phyloP scores from a whole-genome alignment of 2,113 vertebrate species.

The Peucedramus taeniatus region DNA sequence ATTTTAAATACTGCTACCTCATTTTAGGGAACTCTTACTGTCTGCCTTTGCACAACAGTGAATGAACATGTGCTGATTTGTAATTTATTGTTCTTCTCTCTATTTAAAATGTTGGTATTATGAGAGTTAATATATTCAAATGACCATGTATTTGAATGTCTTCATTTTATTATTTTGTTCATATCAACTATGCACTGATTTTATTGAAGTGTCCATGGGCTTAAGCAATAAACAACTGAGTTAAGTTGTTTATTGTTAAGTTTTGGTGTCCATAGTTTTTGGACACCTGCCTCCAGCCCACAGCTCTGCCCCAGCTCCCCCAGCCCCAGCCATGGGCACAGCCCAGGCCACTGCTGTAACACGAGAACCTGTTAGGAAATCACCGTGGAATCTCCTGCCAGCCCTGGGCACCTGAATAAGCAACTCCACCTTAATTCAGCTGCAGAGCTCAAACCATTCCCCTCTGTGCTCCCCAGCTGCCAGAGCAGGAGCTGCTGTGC shows the following conservation, averaged over 20 bases:
- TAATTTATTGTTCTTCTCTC: constrained; percentile 71
- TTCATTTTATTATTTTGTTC: neutral
- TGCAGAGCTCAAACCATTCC: rapidly evolving
- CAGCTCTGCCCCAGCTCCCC: neutral
- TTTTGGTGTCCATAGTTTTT: neutral
- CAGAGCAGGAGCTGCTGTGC: neutral
- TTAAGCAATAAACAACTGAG: constrained; percentile 16
- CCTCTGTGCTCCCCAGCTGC: rapidly evolving
- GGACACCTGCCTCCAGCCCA: neutral
- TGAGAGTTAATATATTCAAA: constrained; percentile 65
- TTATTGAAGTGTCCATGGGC: neutral
- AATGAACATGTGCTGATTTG: neutral
- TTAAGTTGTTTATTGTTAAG: too few species aligned
- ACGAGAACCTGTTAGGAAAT: neutral
- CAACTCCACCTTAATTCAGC: rapidly evolving
- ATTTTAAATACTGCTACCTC: constrained; percentile 66
- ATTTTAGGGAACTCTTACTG: neutral
- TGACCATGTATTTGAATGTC: neutral
- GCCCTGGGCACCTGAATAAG: neutral
- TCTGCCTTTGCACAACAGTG: neutral
- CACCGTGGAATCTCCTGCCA: neutral
- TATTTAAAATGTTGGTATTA: constrained; percentile 70
- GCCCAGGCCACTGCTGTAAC: rapidly evolving
- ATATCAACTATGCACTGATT: neutral
- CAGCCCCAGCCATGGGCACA: neutral